Percentiles rank a stretch among this genome's conserved stretches.
Conservation (phyloP, 2,888 invertebrate species). For the Pimpla rufipes region DNA sequence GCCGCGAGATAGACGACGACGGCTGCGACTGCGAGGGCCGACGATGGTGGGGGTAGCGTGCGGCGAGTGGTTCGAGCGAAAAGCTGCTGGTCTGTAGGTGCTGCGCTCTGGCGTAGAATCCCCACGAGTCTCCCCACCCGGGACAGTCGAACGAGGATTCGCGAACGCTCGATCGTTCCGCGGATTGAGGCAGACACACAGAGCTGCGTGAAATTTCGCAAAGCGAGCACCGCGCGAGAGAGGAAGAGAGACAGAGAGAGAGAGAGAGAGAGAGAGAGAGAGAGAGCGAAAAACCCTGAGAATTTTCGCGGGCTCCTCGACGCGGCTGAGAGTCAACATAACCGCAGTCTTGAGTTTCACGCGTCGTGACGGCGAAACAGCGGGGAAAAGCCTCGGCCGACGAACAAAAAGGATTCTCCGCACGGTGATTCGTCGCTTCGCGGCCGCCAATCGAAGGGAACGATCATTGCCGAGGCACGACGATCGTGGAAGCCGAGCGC, state of each 20-base stretch:
- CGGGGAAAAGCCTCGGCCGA: neutral
- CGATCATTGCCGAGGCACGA: slow-evolving; percentile 66
- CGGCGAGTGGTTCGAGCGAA: slow-evolving; percentile 46
- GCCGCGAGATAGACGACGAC: slow-evolving; percentile 17
- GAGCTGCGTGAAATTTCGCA: slow-evolving; percentile 9
- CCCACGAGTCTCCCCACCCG: slow-evolving; percentile 77
- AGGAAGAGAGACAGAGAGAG: neutral
- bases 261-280: neutral
- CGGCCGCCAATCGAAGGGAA: slow-evolving; percentile 66
- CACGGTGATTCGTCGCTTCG: slow-evolving; percentile 68
- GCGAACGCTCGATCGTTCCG: slow-evolving; percentile 45
- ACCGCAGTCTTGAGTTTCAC: neutral
- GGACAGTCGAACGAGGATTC: slow-evolving; percentile 64
- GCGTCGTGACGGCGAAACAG: neutral
- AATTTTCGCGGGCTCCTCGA: neutral
- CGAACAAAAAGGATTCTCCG: slow-evolving; percentile 48
- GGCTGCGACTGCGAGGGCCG: slow-evolving; percentile 27
- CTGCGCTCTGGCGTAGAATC: slow-evolving; percentile 79
- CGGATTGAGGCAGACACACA: slow-evolving; percentile 36
- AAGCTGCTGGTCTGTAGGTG: slow-evolving; percentile 76
- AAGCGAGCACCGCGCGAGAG: neutral
- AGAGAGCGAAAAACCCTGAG: too few species aligned
- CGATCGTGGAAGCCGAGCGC: slow-evolving; percentile 59
- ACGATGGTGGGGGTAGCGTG: slow-evolving; percentile 34
- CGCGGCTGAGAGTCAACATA: neutral